A percentile compares a stretch with the other conserved stretches of the same genome.
phyloP scores from a whole-genome alignment of 2,888 invertebrate species.

The Drosophila testacea region DNA sequence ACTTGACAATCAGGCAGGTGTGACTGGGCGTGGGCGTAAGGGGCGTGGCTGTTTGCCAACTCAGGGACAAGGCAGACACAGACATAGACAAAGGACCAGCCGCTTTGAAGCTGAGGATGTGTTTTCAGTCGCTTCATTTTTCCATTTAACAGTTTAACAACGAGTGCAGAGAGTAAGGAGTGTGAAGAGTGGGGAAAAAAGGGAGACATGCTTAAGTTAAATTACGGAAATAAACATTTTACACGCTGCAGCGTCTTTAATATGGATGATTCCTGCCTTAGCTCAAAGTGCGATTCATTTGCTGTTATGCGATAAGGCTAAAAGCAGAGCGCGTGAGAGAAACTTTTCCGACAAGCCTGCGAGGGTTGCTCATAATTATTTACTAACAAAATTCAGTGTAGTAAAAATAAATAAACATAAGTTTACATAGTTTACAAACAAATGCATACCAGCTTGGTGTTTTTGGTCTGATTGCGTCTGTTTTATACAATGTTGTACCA shows the following conservation, averaged over 20 bases:
- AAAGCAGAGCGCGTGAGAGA: slow-evolving; percentile 26
- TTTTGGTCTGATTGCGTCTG: neutral
- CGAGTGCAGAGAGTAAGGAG: slow-evolving; percentile 11
- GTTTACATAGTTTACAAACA: no score
- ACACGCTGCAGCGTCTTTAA: slow-evolving; percentile 70
- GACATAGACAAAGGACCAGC: slow-evolving; percentile 14
- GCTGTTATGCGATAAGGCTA: slow-evolving; percentile 64
- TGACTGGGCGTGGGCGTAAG: slow-evolving; percentile 15
- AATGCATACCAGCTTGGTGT: neutral
- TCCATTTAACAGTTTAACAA: slow-evolving; percentile 53
- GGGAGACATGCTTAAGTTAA: slow-evolving; percentile 54
- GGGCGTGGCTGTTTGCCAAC: slow-evolving; percentile 24
- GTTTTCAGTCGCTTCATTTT: slow-evolving; percentile 19
- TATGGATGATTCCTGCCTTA: slow-evolving; percentile 22
- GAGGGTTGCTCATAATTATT: slow-evolving; percentile 30
- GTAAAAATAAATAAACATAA: no score
- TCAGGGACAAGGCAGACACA: slow-evolving; percentile 28
- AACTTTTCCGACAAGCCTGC: slow-evolving; percentile 39
- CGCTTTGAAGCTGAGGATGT: slow-evolving; percentile 35
- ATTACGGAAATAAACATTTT: slow-evolving; percentile 71
- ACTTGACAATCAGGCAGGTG: slow-evolving; percentile 51
- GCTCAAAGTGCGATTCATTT: slow-evolving; percentile 40
- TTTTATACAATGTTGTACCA: no score
- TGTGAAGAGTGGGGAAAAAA: neutral
- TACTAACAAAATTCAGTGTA: no score